Evolutionary conservation across 2,113 vertebrate species (phyloP), one percentile per base, ranked within the genome.

Genomic region (Catharus fuscescens): DNA sequence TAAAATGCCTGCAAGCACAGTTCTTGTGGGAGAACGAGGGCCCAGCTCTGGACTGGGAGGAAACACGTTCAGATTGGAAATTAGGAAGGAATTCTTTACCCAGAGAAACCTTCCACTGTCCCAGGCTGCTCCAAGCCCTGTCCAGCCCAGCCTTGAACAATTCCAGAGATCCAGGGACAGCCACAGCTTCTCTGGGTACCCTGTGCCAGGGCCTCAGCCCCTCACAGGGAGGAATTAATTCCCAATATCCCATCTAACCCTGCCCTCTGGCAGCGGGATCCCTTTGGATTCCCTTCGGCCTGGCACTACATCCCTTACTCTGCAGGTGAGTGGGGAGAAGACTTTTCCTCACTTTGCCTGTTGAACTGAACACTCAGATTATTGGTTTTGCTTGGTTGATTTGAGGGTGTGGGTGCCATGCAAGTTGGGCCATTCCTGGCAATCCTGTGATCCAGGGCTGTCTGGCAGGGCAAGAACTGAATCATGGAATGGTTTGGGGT

Each of bases 181-280:
- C 84, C 64, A 32, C 62, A 45, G 62, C 38, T 29, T 0, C 47
- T 38, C 23, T 38, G 38, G 45, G 23, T 2, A 69, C 0, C 38
- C 32, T 78, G 32, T 69, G 45, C 32, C 62, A 60, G 44, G 45
- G 18, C 28, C 38, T 28, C 1, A 0, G 0, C 26, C 6, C 8
- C 54, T 45, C 53, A 4, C 18, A 86, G 14, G 1, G 5, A n/a
- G 0, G 0, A 17, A 61, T 87, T 70, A 0, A 6, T 70, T n/a
- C n/a, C n/a, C 50, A 47, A 5, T 23, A 23, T 73, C 28, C 45
- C 54, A 45, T 14, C 9, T 6, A 18, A 0, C 4, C 17, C 38
- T 53, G 6, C 17, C 2, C 5, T 34, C 32, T 7, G 26, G 2
- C 57, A 32, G 17, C 45, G 1, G 1, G 18, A 54, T 54, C 5